Evolutionary conservation across 2,797 vertebrate genomes (phyloP).

Genomic region (Crocidura indochinensis): DNA sequence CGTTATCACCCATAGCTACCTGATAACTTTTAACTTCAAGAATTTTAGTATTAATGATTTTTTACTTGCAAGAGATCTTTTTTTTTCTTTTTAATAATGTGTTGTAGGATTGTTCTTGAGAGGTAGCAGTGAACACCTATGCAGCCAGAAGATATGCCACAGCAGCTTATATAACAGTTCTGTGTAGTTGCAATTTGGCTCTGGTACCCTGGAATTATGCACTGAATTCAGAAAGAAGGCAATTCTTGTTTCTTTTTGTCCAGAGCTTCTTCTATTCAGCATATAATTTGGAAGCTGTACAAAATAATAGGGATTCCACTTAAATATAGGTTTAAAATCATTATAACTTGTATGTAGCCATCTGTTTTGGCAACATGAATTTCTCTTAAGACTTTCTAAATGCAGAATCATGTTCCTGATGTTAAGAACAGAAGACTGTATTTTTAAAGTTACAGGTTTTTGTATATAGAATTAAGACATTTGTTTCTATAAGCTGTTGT

Average conservation of each 20-base stretch:
- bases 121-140: slow-evolving; percentile 30
- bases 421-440: slow-evolving; percentile 72
- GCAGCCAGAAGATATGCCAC: slow-evolving; percentile 3
- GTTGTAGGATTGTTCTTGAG: slow-evolving; percentile 1
- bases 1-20: slow-evolving; percentile 50
- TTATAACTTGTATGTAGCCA: slow-evolving; percentile 58
- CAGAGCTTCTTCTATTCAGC: slow-evolving; percentile 56
- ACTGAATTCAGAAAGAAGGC: slow-evolving; percentile 77
- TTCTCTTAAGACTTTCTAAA: slow-evolving; percentile 46
- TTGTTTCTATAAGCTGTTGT: slow-evolving; percentile 67
- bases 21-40: slow-evolving; percentile 67
- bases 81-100: not conserved
- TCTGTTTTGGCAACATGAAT: slow-evolving; percentile 64
- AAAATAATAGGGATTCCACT: slow-evolving; percentile 51
- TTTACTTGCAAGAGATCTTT: slow-evolving; percentile 21
- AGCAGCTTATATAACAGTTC: not conserved
- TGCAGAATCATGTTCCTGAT: slow-evolving; percentile 63
- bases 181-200: slow-evolving; percentile 46
- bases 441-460: slow-evolving; percentile 77
- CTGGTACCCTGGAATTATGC: slow-evolving; percentile 63
- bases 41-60: slow-evolving; percentile 37
- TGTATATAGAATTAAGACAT: slow-evolving; percentile 77
- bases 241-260: slow-evolving; percentile 69
- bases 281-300: slow-evolving; percentile 69
- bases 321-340: slow-evolving; percentile 69